phyloP scores from a whole-genome alignment of 2,888 invertebrate genomes.

The Phyto melanocephala region DNA sequence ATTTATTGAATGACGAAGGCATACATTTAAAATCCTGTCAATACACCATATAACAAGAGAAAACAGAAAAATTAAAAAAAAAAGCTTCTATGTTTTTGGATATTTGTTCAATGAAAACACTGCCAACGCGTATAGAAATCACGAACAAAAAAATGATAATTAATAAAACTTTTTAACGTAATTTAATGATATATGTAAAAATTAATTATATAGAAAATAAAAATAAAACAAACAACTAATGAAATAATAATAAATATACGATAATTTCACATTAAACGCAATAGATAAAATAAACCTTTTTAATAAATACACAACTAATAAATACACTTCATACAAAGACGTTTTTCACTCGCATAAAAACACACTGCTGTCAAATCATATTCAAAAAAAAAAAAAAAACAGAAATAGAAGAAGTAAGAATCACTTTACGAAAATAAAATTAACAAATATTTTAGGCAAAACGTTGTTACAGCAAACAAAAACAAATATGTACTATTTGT shows the following conservation, averaged over 20 bases:
- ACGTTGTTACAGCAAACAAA: too few relatives aligned
- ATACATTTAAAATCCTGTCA: constrained; percentile 54
- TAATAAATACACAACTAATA: constrained; percentile 42
- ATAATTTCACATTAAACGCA: constrained; percentile 59
- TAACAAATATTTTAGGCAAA: too few relatives aligned
- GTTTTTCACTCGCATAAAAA: not conserved
- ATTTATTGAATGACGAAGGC: constrained; percentile 41
- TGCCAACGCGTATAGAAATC: constrained; percentile 75
- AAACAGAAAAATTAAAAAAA: constrained; percentile 46
- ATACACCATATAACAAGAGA: constrained; percentile 48
- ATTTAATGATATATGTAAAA: constrained; percentile 41
- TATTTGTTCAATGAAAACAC: constrained; percentile 75
- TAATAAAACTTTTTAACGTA: constrained; percentile 47
- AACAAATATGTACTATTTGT: too few relatives aligned
- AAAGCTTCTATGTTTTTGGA: constrained; percentile 64
- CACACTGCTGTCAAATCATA: not conserved
- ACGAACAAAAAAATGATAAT: constrained; percentile 65
- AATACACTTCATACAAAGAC: not conserved
- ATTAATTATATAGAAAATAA: constrained; percentile 17
- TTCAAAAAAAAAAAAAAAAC: not conserved
- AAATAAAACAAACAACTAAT: constrained; percentile 21
- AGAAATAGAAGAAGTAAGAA: too few relatives aligned
- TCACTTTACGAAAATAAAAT: too few relatives aligned
- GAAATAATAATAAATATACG: constrained; percentile 41
- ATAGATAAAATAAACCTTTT: constrained; percentile 58